phyloP scores from a whole-genome alignment of 2,113 vertebrate genomes.

The Sisor rabdophorus region DNA sequence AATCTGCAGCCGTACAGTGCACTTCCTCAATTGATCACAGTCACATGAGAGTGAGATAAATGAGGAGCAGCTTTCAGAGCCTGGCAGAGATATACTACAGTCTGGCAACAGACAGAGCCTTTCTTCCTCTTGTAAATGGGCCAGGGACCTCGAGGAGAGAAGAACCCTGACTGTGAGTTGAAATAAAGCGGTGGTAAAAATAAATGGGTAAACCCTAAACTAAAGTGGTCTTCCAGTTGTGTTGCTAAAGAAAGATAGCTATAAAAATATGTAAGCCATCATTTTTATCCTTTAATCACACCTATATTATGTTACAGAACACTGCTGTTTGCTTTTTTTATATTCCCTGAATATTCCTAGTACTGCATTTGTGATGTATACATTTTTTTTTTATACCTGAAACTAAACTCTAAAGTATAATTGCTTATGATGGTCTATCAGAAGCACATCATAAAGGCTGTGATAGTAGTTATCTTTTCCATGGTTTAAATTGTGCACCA shows the following conservation, averaged over 20 bases:
- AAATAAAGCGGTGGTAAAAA: background rate
- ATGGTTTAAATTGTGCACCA: background rate
- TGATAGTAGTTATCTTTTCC: background rate
- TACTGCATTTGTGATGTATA: background rate
- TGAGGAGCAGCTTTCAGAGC: slow-evolving; percentile 37
- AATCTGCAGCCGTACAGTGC: slow-evolving; percentile 44
- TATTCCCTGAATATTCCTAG: background rate
- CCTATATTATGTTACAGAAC: background rate
- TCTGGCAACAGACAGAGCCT: slow-evolving; percentile 47
- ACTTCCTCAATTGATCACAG: slow-evolving; percentile 59
- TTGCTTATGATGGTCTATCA: background rate
- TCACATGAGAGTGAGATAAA: slow-evolving; percentile 36
- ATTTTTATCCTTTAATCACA: background rate
- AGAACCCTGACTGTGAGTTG: slow-evolving; percentile 17
- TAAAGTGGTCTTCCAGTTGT: background rate
- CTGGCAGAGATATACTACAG: slow-evolving; percentile 61
- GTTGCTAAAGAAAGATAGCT: background rate
- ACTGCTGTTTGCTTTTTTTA: background rate
- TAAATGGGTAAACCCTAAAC: slow-evolving; percentile 6
- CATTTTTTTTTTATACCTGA: background rate
- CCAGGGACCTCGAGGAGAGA: slow-evolving; percentile 36
- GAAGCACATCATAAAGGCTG: background rate
- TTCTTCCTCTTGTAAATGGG: slow-evolving; percentile 63
- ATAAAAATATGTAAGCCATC: background rate
- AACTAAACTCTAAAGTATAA: background rate